Evolutionary conservation across 2,113 vertebrate species (phyloP).

Genomic region (Laticauda colubrina): DNA sequence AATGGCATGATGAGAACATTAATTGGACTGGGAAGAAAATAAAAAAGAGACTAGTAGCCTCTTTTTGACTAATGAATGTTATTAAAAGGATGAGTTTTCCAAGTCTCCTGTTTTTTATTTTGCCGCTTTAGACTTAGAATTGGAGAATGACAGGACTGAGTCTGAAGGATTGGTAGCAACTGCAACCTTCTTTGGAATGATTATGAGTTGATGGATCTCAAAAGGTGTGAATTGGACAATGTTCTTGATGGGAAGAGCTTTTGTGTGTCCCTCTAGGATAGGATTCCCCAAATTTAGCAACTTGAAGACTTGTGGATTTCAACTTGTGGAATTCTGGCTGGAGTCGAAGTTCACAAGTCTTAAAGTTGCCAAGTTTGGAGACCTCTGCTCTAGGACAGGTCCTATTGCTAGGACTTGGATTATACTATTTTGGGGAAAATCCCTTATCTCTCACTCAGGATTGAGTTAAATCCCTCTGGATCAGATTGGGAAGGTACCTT

Average conservation of each 20-base stretch:
- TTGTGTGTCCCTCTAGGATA: background rate
- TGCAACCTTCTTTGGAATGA: background rate
- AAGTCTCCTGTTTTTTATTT: background rate
- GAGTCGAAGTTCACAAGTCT: no score
- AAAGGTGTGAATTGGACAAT: background rate
- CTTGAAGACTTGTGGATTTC: no score
- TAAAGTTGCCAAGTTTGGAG: no score
- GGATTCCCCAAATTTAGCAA: no score
- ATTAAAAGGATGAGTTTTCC: background rate
- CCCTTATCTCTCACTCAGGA: background rate
- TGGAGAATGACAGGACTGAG: background rate
- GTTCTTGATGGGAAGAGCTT: background rate
- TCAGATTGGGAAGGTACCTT: background rate
- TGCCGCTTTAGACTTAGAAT: background rate
- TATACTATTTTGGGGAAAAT: background rate
- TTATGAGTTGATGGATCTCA: background rate
- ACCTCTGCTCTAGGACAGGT: background rate
- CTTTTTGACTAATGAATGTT: background rate
- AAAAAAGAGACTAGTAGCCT: background rate
- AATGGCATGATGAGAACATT: background rate
- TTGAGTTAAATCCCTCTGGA: background rate
- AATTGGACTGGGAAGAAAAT: background rate
- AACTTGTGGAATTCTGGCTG: no score
- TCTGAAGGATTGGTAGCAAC: background rate
- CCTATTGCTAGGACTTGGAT: background rate